phyloP scores from a whole-genome alignment of 30 jellyfish, hydroid and myxozoan species.

The Aurelia sp. region DNA sequence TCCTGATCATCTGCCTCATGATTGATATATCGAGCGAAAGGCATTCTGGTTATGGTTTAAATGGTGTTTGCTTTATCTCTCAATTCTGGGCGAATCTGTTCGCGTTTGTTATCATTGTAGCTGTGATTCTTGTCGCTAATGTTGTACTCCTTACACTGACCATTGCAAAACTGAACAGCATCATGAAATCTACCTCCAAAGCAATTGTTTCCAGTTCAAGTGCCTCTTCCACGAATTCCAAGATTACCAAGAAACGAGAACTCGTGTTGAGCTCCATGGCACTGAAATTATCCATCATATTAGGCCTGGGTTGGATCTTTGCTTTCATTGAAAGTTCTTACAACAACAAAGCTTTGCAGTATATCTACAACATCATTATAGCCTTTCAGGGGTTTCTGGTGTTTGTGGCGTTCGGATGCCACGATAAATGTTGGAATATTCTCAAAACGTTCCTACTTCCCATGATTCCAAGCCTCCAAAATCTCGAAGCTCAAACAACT shows the following conservation, averaged over 20 bases:
- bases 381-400: conserved; percentile 60
- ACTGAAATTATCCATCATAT: conserved; percentile 42
- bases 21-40: conserved; percentile 53
- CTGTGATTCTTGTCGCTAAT: conserved; percentile 35
- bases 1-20: conserved; percentile 39
- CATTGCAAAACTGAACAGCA: conserved; percentile 2
- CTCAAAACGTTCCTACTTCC: neutral
- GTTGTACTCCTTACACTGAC: conserved; percentile 20
- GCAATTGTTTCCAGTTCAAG: conserved; percentile 5
- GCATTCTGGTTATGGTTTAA: conserved; percentile 52
- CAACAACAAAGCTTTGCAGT: conserved; percentile 35
- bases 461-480: no score
- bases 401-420: conserved; percentile 67
- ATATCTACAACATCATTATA: conserved; percentile 18
- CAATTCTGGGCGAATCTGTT: conserved; percentile 58
- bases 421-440: conserved; percentile 21
- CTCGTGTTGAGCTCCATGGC: conserved; percentile 38
- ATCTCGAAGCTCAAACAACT: no score
- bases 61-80: conserved; percentile 42
- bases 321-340: conserved; percentile 50
- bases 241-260: conserved; percentile 12
- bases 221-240: neutral
- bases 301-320: conserved; percentile 68
- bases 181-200: conserved; percentile 2
- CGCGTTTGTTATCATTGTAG: conserved; percentile 49